Percentiles rank a stretch among this genome's conserved stretches.
Evolutionary conservation across 1,140 invertebrate genomes (phyloP).

Genomic region (Phortica variegata): DNA sequence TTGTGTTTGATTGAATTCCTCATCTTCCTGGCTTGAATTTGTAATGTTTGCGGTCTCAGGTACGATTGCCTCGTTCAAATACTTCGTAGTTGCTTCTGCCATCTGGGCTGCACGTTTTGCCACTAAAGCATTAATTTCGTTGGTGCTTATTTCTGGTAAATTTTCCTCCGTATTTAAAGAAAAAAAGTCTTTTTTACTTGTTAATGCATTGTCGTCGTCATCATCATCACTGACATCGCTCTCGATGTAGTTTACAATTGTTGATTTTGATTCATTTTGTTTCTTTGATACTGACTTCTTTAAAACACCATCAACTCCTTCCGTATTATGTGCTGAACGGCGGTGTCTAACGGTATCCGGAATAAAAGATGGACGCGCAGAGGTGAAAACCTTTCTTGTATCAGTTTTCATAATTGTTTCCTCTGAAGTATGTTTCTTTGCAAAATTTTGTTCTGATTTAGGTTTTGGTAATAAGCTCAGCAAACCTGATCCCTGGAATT

Average conservation of each 20-base stretch:
- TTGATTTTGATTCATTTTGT: conserved; percentile 5
- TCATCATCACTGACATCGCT: conserved; percentile 56
- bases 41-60: conserved; percentile 11
- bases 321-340: conserved; percentile 44
- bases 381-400: neutral
- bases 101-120: conserved; percentile 47
- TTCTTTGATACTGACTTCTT: conserved; percentile 5
- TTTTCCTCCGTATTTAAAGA: conserved; percentile 57
- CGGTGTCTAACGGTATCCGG: conserved; percentile 45
- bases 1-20: conserved; percentile 23
- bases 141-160: conserved; percentile 45
- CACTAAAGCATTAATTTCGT: conserved; percentile 45
- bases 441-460: conserved; percentile 56
- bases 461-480: conserved; percentile 61
- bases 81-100: conserved; percentile 35
- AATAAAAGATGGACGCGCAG: conserved; percentile 27
- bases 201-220: conserved; percentile 33
- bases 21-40: conserved; percentile 12
- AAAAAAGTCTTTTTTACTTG: conserved; percentile 61
- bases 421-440: conserved; percentile 15
- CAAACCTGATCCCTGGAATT: conserved; percentile 55
- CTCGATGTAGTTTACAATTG: conserved; percentile 47
- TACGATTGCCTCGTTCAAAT: conserved; percentile 14
- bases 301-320: conserved; percentile 33
- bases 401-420: neutral